These are phyloP conservation scores for Scaptomyza hsui DNA, from an alignment of 1,140 invertebrate species.

Conservation along the genomic window DNA sequence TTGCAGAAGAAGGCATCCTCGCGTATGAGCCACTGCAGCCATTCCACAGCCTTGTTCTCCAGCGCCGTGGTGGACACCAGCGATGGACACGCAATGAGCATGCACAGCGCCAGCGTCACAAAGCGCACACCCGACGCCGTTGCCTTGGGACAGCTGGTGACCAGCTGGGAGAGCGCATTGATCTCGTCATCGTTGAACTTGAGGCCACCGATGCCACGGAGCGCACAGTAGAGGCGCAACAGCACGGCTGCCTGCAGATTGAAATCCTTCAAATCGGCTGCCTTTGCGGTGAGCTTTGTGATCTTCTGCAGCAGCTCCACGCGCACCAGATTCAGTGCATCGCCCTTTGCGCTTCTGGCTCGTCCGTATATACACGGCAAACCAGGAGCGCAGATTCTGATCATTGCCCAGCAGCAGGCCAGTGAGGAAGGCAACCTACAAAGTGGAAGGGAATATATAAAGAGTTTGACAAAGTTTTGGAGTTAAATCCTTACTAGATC, in stretches of 20 bases:
- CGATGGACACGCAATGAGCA: constrained; percentile 97
- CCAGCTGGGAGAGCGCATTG: constrained; percentile 90
- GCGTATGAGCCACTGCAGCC: constrained; percentile 96
- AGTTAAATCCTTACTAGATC: constrained; percentile 69
- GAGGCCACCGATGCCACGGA: constrained; percentile 95
- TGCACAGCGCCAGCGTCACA: constrained; percentile 96
- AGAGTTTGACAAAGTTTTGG: not conserved
- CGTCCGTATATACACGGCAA: constrained; percentile 94
- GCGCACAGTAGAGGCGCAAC: constrained; percentile 94
- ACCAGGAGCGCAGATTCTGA: constrained; percentile 95
- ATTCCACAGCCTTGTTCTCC: constrained; percentile 95
- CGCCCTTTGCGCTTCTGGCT: constrained; percentile 95
- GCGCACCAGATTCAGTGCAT: constrained; percentile 89
- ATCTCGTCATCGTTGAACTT: constrained; percentile 98
- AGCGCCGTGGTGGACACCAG: constrained; percentile 91
- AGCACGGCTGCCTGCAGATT: constrained; percentile 93
- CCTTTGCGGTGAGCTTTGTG: constrained; percentile 85
- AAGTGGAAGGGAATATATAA: constrained; percentile 36
- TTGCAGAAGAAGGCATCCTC: constrained; percentile 95
- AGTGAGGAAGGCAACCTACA: constrained; percentile 93
- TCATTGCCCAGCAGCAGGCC: constrained; percentile 96
- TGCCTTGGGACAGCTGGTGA: constrained; percentile 95
- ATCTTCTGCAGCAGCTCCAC: constrained; percentile 91
- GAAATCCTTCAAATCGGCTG: constrained; percentile 85
- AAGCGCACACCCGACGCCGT: constrained; percentile 95